Evolutionary conservation across 2,113 vertebrate genomes (phyloP).

Genomic region (Channa argus): DNA sequence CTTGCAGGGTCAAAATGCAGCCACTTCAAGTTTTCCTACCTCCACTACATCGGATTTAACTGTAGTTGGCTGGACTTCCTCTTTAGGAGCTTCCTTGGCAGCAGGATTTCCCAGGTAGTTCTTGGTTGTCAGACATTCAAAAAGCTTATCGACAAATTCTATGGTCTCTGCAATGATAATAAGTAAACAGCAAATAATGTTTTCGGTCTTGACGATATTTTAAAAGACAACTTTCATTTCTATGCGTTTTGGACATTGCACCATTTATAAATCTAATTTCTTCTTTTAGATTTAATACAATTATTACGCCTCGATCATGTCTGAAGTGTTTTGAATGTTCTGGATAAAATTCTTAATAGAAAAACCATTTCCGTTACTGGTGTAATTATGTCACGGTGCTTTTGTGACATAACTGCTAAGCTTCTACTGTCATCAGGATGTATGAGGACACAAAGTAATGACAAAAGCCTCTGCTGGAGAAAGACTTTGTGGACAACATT

Average conservation of each 20-base stretch:
- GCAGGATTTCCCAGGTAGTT: slow-evolving; percentile 88
- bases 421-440: not conserved
- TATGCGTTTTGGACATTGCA: too few species aligned
- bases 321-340: too few species aligned
- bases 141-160: slow-evolving; percentile 98
- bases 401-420: not conserved
- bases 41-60: slow-evolving; percentile 90
- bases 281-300: too few species aligned
- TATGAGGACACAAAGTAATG: not conserved
- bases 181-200: too few species aligned
- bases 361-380: too few species aligned
- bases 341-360: too few species aligned
- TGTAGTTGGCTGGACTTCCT: slow-evolving; percentile 85
- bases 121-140: slow-evolving; percentile 95
- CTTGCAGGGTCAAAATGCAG: not conserved
- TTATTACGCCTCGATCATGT: too few species aligned
- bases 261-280: too few species aligned
- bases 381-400: too few species aligned
- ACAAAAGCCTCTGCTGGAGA: not conserved
- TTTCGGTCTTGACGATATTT: too few species aligned
- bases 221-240: too few species aligned
- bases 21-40: slow-evolving; percentile 67
- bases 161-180: slow-evolving; percentile 88
- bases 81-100: slow-evolving; percentile 88
- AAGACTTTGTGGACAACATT: not conserved